Conservation (phyloP, 2,113 vertebrate species). For the Corydoras sp. region DNA sequence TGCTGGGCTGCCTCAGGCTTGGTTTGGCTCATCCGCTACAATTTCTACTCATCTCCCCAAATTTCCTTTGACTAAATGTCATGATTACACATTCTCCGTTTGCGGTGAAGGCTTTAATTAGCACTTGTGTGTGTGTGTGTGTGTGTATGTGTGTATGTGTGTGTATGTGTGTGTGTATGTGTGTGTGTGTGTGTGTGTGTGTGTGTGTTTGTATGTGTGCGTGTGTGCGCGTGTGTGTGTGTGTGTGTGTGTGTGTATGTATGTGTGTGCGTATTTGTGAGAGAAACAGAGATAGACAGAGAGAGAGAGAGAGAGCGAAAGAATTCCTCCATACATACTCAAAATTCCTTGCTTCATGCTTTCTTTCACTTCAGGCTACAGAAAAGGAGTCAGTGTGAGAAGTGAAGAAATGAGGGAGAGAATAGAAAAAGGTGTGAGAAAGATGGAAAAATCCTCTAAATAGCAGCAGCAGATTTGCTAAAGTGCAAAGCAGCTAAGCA, state of each 20-base stretch:
- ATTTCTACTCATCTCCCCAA: constrained; percentile 85
- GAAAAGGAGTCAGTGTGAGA: constrained; percentile 17
- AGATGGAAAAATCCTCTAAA: constrained; percentile 53
- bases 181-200: constrained; percentile 26
- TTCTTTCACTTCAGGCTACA: constrained; percentile 7
- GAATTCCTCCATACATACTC: constrained; percentile 31
- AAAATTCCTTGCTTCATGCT: constrained; percentile 11
- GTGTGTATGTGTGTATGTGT: constrained; percentile 39
- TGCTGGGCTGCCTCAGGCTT: constrained; percentile 75
- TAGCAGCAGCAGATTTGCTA: constrained; percentile 51
- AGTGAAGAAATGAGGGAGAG: constrained; percentile 1
- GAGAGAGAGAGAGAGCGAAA: background rate
- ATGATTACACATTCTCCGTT: constrained; percentile 82
- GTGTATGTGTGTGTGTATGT: constrained; percentile 30
- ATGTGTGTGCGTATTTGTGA: constrained; percentile 13
- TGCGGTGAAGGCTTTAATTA: constrained; percentile 93
- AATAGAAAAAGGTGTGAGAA: constrained; percentile 51
- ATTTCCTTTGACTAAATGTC: constrained; percentile 99
- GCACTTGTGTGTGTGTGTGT: constrained; percentile 55
- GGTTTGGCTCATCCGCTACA: constrained; percentile 78
- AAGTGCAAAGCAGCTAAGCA: constrained; percentile 53
- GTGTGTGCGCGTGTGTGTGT: constrained; percentile 36
- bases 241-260: constrained; percentile 36
- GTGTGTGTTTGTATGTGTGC: constrained; percentile 48
- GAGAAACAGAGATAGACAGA: no score